Evolutionary conservation across 2,113 vertebrate species (phyloP), one percentile per base, ranked within the genome.

Genomic region (Smithornis capensis): DNA sequence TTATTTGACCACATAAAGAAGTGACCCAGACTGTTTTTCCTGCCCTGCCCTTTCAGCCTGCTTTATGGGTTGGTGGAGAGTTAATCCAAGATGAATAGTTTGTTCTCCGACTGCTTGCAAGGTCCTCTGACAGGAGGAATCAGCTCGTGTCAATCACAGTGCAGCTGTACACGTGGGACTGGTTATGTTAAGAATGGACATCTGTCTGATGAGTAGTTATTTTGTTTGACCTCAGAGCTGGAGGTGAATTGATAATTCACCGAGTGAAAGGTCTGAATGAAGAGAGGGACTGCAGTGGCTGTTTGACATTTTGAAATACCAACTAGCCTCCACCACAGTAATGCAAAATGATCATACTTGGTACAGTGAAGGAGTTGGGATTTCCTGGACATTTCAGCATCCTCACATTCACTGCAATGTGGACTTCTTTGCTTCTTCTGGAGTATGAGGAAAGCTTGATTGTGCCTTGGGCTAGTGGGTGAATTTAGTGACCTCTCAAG

Each of bases 221-320:
- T 64, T 83, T 86, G 22, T 49, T 79, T 91, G 92, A 91, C 76
- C 75, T 88, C 5, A 0, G 42, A 37, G 63, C 50, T 88, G 35
- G 12, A 59, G 78, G 23, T 73, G 63, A 90, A 95, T 23, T 60
- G 78, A 12, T 83, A 93, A 91, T 69, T 91, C 68, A 75, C 42
- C 57, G 73, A 59, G 35, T 57, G 52, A 90, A 92, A 89, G 52
- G 24, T 92, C 89, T 91, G 89, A 84, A 92, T 79, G 56, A 83
- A 87, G 68, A 56, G 12, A 60, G 6, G 9, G 18, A 68, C n/a
- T 83, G 40, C 23, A 56, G 31, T 28, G 53, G 31, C 21, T 92
- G 9, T 47, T 62, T 81, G 83, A 78, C 42, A 71, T 90, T 94
- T 88, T 81, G 62, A 94, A 93, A 93, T 78, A 89, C 31, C 81